A percentile compares a stretch with the other conserved stretches of the same genome.
phyloP scores from a whole-genome alignment of 2,888 invertebrate species.

The Erannis defoliaria region DNA sequence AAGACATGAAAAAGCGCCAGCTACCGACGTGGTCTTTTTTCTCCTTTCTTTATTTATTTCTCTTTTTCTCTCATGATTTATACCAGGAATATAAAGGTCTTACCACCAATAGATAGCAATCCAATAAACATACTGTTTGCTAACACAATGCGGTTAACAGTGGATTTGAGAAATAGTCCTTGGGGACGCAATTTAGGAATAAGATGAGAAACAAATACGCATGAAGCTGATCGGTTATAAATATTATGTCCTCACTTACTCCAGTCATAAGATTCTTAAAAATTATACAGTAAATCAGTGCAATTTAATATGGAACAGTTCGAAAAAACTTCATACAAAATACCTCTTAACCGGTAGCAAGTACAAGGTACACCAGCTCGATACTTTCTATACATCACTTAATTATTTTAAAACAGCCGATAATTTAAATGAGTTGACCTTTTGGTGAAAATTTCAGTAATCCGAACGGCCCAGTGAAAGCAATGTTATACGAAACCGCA shows the following conservation, averaged over 20 bases:
- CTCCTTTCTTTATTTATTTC: too few species aligned
- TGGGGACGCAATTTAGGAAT: too few species aligned
- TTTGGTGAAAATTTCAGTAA: conserved; percentile 50
- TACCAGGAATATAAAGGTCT: too few species aligned
- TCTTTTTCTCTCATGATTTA: too few species aligned
- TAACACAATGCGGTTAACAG: too few species aligned
- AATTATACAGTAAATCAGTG: not conserved
- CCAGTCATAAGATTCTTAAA: conserved; percentile 4
- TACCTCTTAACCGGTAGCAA: conserved; percentile 25
- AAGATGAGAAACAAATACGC: not conserved
- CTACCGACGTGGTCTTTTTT: too few species aligned
- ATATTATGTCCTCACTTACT: not conserved
- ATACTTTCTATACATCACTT: conserved; percentile 39
- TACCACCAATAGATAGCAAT: too few species aligned
- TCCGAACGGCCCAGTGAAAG: conserved; percentile 59
- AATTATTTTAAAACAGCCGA: conserved; percentile 44
- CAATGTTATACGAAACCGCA: conserved; percentile 57
- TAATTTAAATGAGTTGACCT: conserved; percentile 54
- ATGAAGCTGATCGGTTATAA: not conserved
- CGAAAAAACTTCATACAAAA: too few species aligned
- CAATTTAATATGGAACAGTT: too few species aligned
- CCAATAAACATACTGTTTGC: too few species aligned
- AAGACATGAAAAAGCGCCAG: too few species aligned
- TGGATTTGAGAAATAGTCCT: too few species aligned
- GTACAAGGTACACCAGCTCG: not conserved